Evolutionary conservation across 2,113 vertebrate species (phyloP), one percentile per base, ranked within the genome.

Genomic region (Colossoma macropomum): DNA sequence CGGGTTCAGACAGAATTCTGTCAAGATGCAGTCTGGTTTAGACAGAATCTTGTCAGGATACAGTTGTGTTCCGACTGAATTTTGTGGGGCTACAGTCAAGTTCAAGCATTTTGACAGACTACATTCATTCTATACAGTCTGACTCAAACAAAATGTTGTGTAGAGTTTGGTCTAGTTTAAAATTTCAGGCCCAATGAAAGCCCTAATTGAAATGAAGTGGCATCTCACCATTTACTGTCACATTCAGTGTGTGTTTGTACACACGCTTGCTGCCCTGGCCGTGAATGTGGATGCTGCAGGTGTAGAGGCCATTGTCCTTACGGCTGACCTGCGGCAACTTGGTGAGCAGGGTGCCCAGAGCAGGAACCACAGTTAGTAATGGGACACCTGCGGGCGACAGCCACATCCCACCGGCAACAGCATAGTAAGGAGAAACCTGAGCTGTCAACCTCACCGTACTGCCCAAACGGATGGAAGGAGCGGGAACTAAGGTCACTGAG

Each of bases 391-490:
- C 71, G 6, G 90, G 92, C 21, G 91, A 77, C 9, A 54, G 25
- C 94, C 94, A 95, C 63, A 84, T 89, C 25, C 94, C 87, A 50
- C 83, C 70, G 2, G 77, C 23, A 54, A 72, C 4, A 0, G 86
- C 87, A 11, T 30, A 60, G 15, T 68, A 8, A 1, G 91, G 90
- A 28, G 65, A 87, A 60, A 93, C 86, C 0, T 45, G 83, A 56
- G 92, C 92, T 1, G 65, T 76, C 81, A 95, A 82, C 10, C 72
- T 88, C 62, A 93, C 76, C 66, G 87, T 94, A 81, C 92, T 92
- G n/a, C 75, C 1, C 45, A 85, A 73, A 50, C 77, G 88, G 68
- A 93, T 68, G 9, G 89, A 86, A 21, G 32, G 7, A 27, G 80
- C 0, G 0, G 92, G 93, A 23, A 3, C 45, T 12, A 90, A 4